phyloP scores from a whole-genome alignment of 2,888 invertebrate species.

The Globia sparganii region DNA sequence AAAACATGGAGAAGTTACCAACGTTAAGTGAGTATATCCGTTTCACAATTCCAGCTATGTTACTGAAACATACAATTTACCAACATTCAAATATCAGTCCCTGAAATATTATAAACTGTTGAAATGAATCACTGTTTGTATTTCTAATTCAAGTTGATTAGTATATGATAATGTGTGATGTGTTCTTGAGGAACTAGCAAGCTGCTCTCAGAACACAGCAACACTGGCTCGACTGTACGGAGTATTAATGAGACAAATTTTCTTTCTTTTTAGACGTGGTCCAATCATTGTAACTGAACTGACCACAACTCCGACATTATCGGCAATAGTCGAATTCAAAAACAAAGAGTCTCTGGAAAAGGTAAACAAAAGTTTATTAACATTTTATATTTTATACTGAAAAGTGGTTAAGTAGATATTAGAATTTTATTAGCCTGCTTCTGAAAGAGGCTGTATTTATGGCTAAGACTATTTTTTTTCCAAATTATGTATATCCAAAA shows the following conservation, averaged over 20 bases:
- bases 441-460: constrained; percentile 73
- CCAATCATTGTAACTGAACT: constrained; percentile 90
- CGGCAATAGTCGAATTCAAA: constrained; percentile 91
- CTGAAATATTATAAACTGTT: constrained; percentile 66
- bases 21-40: constrained; percentile 83
- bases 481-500: constrained; percentile 77
- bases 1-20: constrained; percentile 85
- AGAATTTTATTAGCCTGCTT: constrained; percentile 70
- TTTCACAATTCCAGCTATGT: constrained; percentile 14
- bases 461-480: constrained; percentile 79
- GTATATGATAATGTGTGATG: constrained; percentile 64
- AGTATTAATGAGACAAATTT: constrained; percentile 88
- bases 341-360: constrained; percentile 90
- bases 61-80: constrained; percentile 69
- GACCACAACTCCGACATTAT: constrained; percentile 90
- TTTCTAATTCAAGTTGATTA: constrained; percentile 63
- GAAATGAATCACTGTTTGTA: constrained; percentile 67
- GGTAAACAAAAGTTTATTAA: constrained; percentile 89
- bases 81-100: constrained; percentile 90
- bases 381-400: constrained; percentile 80
- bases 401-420: constrained; percentile 67
- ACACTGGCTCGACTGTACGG: constrained; percentile 75
- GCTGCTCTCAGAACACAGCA: constrained; percentile 75
- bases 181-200: constrained; percentile 78
- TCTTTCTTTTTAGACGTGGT: constrained; percentile 91